Evolutionary conservation across 2,797 vertebrate genomes (phyloP).

Genomic region (Gymnothorax reevesii): DNA sequence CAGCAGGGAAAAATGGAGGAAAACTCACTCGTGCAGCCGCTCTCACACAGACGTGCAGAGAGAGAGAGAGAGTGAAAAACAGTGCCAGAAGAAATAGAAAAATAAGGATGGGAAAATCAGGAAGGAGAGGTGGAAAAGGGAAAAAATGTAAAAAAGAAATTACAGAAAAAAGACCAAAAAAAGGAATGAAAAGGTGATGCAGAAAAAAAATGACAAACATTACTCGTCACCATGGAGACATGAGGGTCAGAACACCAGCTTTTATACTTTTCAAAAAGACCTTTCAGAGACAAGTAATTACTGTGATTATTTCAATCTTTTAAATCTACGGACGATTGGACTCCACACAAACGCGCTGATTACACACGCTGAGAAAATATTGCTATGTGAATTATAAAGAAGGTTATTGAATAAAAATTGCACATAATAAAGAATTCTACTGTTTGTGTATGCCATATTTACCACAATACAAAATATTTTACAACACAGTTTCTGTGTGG

Average conservation of each 20-base stretch:
- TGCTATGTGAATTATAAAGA: constrained; percentile 42
- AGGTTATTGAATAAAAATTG: constrained; percentile 56
- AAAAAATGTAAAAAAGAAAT: constrained; percentile 1
- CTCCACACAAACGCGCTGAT: constrained; percentile 30
- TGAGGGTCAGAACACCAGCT: constrained; percentile 81
- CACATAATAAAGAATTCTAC: constrained; percentile 63
- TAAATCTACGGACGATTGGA: constrained; percentile 33
- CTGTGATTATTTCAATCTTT: constrained; percentile 38
- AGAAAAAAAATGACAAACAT: neutral
- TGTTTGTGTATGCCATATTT: constrained; percentile 74
- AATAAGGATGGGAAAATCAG: neutral
- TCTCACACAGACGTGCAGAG: too few relatives aligned
- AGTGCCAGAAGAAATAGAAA: neutral
- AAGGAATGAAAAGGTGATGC: neutral
- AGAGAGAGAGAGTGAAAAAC: too few relatives aligned
- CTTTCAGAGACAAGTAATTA: constrained; percentile 33
- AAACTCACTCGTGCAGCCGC: too few relatives aligned
- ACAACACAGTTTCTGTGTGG: constrained; percentile 58
- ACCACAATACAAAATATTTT: constrained; percentile 81
- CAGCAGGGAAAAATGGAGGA: too few relatives aligned
- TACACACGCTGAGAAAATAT: constrained; percentile 41
- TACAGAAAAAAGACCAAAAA: constrained; percentile 1
- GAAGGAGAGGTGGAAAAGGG: neutral
- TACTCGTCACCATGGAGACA: constrained; percentile 61
- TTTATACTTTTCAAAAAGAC: constrained; percentile 63